These are phyloP conservation scores for Nycteola revayana DNA, from an alignment of 2,888 invertebrate genomes.

Conservation along the genomic window DNA sequence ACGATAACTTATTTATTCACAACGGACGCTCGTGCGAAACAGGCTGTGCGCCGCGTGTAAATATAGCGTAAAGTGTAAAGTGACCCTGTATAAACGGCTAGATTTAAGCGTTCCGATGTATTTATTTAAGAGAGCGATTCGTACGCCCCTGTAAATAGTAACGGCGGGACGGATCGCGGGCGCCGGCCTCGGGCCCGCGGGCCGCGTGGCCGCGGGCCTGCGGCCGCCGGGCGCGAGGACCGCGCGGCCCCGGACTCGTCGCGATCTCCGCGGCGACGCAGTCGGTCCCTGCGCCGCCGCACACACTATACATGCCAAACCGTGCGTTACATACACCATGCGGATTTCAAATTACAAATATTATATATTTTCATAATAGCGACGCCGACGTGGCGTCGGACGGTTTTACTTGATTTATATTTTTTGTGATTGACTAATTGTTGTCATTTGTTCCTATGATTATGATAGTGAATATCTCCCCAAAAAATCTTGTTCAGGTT, in stretches of 20 bases:
- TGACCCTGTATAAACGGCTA: constrained; percentile 80
- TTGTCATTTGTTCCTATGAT: constrained; percentile 80
- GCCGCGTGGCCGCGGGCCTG: constrained; percentile 42
- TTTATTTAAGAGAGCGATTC: constrained; percentile 73
- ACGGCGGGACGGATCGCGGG: constrained; percentile 61
- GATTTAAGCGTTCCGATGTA: constrained; percentile 76
- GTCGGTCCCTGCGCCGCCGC: constrained; percentile 54
- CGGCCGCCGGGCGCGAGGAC: constrained; percentile 48
- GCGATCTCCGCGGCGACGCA: constrained; percentile 62
- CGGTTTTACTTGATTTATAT: constrained; percentile 68
- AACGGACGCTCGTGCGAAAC: constrained; percentile 75
- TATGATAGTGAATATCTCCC: constrained; percentile 62
- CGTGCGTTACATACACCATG: constrained; percentile 62
- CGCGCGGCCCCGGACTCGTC: constrained; percentile 65
- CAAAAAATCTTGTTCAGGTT: constrained; percentile 75
- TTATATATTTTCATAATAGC: constrained; percentile 47
- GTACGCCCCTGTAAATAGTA: constrained; percentile 74
- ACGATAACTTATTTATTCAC: constrained; percentile 53
- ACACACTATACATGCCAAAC: constrained; percentile 64
- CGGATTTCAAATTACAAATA: constrained; percentile 6
- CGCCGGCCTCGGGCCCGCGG: constrained; percentile 60
- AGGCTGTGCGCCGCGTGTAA: constrained; percentile 81
- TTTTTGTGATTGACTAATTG: constrained; percentile 78
- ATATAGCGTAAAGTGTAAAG: constrained; percentile 79
- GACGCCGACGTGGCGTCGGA: constrained; percentile 70